Percentiles rank a stretch among this genome's conserved stretches.
phyloP scores from a whole-genome alignment of 2,797 vertebrate species.

The Falco naumanni region DNA sequence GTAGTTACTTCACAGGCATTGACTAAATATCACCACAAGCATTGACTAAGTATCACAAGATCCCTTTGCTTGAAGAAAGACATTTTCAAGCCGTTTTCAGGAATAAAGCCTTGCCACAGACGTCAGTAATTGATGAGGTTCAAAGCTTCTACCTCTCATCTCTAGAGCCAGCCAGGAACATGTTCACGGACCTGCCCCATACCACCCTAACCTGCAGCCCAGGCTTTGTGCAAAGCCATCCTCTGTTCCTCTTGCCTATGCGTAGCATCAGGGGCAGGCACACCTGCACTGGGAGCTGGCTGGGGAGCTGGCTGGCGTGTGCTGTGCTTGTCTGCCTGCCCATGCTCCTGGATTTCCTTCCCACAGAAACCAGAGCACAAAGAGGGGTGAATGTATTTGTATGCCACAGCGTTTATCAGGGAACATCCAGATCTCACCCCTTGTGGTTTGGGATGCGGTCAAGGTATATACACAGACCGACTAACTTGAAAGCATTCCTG shows the following conservation, averaged over 20 bases:
- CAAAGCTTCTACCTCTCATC: not conserved
- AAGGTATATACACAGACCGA: not conserved
- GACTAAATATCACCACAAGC: not conserved
- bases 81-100: not conserved
- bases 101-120: not conserved
- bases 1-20: not conserved
- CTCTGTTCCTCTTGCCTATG: not conserved
- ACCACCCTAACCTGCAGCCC: not conserved
- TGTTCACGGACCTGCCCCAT: not conserved
- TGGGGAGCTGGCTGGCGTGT: not conserved
- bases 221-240: not conserved
- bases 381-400: not conserved
- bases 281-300: rapidly evolving
- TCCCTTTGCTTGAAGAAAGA: not conserved
- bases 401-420: not conserved
- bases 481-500: not conserved
- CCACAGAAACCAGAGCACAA: not conserved
- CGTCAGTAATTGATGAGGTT: not conserved
- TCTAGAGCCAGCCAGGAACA: not conserved
- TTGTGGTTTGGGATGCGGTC: not conserved
- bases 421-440: not conserved
- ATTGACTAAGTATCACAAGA: not conserved
- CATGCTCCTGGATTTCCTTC: not conserved
- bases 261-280: not conserved
- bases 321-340: not conserved